Evolutionary conservation across 2,888 invertebrate species (phyloP).

Genomic region (Liopterus haemorrhoidalis): DNA sequence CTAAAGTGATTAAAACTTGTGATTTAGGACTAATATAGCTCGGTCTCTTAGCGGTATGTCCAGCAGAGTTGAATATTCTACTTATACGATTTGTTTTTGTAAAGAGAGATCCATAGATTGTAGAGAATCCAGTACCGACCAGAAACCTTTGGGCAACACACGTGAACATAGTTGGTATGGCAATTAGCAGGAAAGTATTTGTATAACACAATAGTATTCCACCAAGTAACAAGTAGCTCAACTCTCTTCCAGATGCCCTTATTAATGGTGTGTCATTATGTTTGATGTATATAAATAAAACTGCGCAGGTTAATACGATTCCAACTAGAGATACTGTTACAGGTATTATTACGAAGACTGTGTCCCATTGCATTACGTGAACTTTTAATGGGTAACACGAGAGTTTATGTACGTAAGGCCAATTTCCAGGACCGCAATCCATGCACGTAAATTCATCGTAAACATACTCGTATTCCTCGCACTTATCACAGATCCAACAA

Average conservation of each 20-base stretch:
- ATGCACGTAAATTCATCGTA: constrained; percentile 59
- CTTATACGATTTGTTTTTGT: constrained; percentile 62
- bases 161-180: constrained; percentile 51
- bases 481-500: constrained; percentile 73
- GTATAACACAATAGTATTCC: constrained; percentile 59
- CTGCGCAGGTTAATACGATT: constrained; percentile 54
- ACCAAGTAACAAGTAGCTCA: constrained; percentile 57
- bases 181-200: constrained; percentile 57
- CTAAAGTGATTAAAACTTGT: constrained; percentile 55
- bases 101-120: constrained; percentile 59
- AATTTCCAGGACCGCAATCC: constrained; percentile 58
- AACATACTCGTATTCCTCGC: constrained; percentile 62
- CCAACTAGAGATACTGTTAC: constrained; percentile 58
- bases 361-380: constrained; percentile 61
- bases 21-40: constrained; percentile 61
- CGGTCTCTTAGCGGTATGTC: constrained; percentile 56
- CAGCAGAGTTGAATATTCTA: constrained; percentile 58
- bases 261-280: constrained; percentile 63
- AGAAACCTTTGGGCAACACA: constrained; percentile 59
- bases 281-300: constrained; percentile 56
- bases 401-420: constrained; percentile 57
- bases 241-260: constrained; percentile 56
- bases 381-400: constrained; percentile 58
- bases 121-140: constrained; percentile 60
- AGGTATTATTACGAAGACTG: constrained; percentile 58